phyloP scores from a whole-genome alignment of 2,113 vertebrate genomes.

The Rynchops niger region DNA sequence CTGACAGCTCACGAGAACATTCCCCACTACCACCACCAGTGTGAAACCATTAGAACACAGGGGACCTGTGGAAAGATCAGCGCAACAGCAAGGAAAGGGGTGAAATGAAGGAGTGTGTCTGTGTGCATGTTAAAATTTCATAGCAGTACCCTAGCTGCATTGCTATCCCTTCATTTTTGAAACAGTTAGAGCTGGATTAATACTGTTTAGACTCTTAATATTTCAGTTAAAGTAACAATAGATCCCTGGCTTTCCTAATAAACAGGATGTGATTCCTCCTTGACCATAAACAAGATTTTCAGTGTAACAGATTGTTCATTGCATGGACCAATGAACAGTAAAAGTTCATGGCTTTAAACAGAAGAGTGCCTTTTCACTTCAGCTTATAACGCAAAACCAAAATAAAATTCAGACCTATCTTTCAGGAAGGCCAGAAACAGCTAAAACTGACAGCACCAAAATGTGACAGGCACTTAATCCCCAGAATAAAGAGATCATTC shows the following conservation, averaged over 20 bases:
- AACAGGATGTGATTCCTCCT: background rate
- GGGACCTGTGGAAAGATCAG: background rate
- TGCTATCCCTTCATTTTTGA: background rate
- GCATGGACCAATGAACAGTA: background rate
- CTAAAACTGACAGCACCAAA: background rate
- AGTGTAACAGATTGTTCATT: background rate
- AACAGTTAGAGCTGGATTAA: background rate
- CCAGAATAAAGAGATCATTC: background rate
- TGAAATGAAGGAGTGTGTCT: background rate
- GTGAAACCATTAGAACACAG: background rate
- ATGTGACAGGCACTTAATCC: background rate
- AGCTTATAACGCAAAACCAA: background rate
- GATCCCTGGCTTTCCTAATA: background rate
- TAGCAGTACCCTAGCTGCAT: background rate
- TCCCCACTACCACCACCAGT: fast-evolving
- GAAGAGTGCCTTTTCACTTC: background rate
- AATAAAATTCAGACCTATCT: background rate
- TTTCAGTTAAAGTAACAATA: background rate
- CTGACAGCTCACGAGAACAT: fast-evolving
- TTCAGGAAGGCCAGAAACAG: background rate
- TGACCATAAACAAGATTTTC: background rate
- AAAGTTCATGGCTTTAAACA: background rate
- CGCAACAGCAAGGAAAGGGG: background rate
- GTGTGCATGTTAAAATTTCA: background rate
- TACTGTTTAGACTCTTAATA: background rate